Evolutionary conservation across 2,113 vertebrate species (phyloP), one percentile per base, ranked within the genome.

Genomic region (Chaenocephalus aceratus): DNA sequence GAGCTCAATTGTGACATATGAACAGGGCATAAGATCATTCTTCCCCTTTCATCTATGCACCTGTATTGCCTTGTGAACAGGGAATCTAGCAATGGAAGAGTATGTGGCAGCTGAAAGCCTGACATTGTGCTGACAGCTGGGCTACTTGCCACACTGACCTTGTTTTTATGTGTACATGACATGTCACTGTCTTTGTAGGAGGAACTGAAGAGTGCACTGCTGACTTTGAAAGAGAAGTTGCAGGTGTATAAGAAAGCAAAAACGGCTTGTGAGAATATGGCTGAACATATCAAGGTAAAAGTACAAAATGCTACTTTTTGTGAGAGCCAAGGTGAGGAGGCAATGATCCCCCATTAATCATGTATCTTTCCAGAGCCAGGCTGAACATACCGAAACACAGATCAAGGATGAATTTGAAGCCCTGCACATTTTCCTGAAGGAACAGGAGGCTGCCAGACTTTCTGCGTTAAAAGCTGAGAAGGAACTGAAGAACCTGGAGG

Each of bases 161-260:
- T 83, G 75, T 72, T 54, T 72, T 73, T 45, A 84, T 74, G 65
- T 72, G 84, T 69, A 62, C 61, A 82, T 83, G 63, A 21, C 46
- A 65, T 89, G 76, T 84, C 77, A 71, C 41, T 85, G 72, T 78
- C 74, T 59, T 90, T 86, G 36, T 72, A 96, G 95, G 95, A 92
- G 72, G 95, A 96, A 86, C 90, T 95, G 48, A 94, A 93, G 84
- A 93, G 36, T 21, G 94, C 94, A 0, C 67, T 96, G 51, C 80
- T 91, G 77, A 93, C 94, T 67, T 86, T 96, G 78, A 92, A 94
- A 83, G 93, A 93, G 11, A 96, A 94, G 80, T 60, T 96, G 72
- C 92, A 93, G 65, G 53, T 86, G 65, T 93, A 93, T 89, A 91
- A 64, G 54, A 93, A 91, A 60, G 86, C 85, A 0, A 94, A 85